phyloP scores from a whole-genome alignment of 2,113 vertebrate genomes.

The Callipepla squamata region DNA sequence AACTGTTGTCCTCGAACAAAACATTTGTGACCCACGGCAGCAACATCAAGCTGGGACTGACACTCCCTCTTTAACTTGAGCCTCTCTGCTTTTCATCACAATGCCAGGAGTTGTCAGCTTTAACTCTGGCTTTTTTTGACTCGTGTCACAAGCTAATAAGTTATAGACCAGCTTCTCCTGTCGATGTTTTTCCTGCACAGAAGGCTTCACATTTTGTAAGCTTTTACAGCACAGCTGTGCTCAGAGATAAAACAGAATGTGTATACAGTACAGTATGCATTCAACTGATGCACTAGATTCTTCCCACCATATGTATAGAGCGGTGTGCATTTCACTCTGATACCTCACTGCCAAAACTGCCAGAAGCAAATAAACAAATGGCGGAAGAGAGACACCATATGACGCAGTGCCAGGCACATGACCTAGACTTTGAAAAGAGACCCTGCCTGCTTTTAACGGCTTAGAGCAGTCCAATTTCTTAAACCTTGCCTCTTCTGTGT shows the following conservation, averaged over 20 bases:
- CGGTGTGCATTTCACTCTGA: conserved; percentile 78
- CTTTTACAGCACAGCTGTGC: conserved; percentile 83
- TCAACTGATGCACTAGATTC: conserved; percentile 77
- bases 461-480: background rate
- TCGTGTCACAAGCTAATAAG: conserved; percentile 75
- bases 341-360: conserved; percentile 77
- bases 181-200: conserved; percentile 80
- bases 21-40: background rate
- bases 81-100: conserved; percentile 7
- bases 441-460: conserved; percentile 32
- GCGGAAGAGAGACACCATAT: conserved; percentile 54
- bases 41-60: background rate
- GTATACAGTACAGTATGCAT: conserved; percentile 80
- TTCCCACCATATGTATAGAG: conserved; percentile 79
- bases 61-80: conserved; percentile 21
- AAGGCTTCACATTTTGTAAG: conserved; percentile 82
- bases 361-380: conserved; percentile 79
- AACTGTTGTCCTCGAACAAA: background rate
- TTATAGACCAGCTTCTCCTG: conserved; percentile 78
- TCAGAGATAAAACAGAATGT: conserved; percentile 83
- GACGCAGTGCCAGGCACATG: conserved; percentile 54
- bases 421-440: conserved; percentile 44
- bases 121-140: conserved; percentile 71
- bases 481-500: background rate
- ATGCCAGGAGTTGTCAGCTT: conserved; percentile 68